Conservation (phyloP, 2,797 vertebrate genomes). For the Pseudochromis fuscus region DNA sequence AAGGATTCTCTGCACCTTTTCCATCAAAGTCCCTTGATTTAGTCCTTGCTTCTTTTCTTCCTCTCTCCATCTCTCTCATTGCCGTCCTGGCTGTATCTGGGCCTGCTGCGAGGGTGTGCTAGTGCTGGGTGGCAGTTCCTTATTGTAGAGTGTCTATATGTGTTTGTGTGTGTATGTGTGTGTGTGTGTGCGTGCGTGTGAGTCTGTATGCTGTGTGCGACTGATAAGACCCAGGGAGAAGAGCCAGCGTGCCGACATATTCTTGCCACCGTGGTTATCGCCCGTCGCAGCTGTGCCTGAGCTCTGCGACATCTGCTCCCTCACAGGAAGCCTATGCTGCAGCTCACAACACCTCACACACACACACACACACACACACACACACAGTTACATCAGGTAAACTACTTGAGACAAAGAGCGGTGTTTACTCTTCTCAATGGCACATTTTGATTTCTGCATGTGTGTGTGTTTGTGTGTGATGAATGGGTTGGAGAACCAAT, state of each 20-base stretch:
- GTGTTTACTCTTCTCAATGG: conserved; percentile 68
- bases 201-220: conserved; percentile 76
- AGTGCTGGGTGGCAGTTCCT: conserved; percentile 82
- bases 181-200: conserved; percentile 60
- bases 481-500: conserved; percentile 63
- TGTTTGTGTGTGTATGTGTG: conserved; percentile 48
- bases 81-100: conserved; percentile 75
- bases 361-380: conserved; percentile 30
- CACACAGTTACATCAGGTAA: conserved; percentile 70
- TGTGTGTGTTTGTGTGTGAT: conserved; percentile 43
- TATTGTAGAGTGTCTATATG: conserved; percentile 77
- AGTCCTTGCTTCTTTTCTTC: conserved; percentile 72
- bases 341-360: conserved; percentile 76
- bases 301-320: conserved; percentile 87
- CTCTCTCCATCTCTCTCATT: conserved; percentile 70
- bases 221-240: conserved; percentile 85
- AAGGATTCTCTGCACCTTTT: conserved; percentile 79
- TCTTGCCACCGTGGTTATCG: conserved; percentile 86
- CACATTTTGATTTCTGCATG: conserved; percentile 64
- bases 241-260: conserved; percentile 86
- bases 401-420: conserved; percentile 73
- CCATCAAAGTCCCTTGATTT: conserved; percentile 80
- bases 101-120: conserved; percentile 76
- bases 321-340: conserved; percentile 85
- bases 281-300: conserved; percentile 85